Conservation (phyloP, 2,888 invertebrate genomes). For the Drosophila neoperkinsi region DNA sequence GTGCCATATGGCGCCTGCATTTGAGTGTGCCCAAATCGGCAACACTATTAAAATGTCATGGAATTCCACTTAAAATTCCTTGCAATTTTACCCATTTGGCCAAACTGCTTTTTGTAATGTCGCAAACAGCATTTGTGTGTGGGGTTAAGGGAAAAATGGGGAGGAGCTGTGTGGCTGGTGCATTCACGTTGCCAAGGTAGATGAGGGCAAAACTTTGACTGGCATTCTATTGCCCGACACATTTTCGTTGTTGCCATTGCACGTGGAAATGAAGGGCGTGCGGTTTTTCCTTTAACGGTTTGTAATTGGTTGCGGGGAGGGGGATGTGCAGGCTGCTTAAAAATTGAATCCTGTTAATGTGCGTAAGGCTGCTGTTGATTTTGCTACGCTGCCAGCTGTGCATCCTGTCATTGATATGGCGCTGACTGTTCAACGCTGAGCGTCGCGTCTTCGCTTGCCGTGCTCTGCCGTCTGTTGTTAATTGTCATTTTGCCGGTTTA, state of each 20-base stretch:
- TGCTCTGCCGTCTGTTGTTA: conserved; percentile 68
- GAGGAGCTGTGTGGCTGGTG: neutral
- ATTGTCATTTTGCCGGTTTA: conserved; percentile 76
- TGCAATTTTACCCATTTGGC: conserved; percentile 60
- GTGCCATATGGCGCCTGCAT: conserved; percentile 37
- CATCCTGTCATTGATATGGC: conserved; percentile 71
- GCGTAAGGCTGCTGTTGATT: conserved; percentile 55
- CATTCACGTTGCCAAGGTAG: conserved; percentile 31
- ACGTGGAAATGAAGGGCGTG: conserved; percentile 73
- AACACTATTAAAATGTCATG: conserved; percentile 78
- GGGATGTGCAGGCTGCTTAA: conserved; percentile 28
- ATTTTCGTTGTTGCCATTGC: conserved; percentile 60
- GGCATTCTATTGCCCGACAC: conserved; percentile 72
- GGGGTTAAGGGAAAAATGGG: neutral
- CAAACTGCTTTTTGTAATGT: conserved; percentile 62
- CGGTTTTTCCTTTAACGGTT: conserved; percentile 55
- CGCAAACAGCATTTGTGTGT: conserved; percentile 25
- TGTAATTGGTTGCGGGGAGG: conserved; percentile 19
- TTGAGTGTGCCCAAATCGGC: conserved; percentile 57
- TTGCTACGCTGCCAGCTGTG: conserved; percentile 17
- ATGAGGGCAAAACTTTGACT: conserved; percentile 65
- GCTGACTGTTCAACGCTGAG: conserved; percentile 19
- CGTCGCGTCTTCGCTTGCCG: conserved; percentile 23
- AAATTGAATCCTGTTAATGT: conserved; percentile 68
- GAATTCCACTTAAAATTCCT: conserved; percentile 77